Conservation (phyloP, 2,888 invertebrate genomes). For the Phrixothrix hirtus region DNA sequence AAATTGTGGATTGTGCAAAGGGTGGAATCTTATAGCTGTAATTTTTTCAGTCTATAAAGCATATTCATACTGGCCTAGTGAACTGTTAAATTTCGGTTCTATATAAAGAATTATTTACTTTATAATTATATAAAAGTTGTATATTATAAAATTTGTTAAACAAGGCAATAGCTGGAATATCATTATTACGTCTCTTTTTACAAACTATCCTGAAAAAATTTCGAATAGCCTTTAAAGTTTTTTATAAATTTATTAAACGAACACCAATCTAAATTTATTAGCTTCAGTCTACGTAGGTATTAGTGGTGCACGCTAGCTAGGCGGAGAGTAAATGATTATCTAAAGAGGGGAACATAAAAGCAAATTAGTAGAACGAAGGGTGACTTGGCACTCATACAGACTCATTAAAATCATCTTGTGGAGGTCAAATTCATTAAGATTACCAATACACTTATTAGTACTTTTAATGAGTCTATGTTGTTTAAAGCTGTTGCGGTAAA, state of each 20-base stretch:
- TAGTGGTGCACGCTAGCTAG: neutral
- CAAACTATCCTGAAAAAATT: too few species aligned
- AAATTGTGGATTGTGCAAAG: too few species aligned
- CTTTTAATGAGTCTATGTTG: neutral
- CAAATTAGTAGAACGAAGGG: slow-evolving; percentile 16
- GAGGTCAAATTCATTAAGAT: slow-evolving; percentile 19
- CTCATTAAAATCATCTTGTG: slow-evolving; percentile 7
- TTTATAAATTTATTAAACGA: neutral
- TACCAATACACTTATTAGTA: slow-evolving; percentile 14
- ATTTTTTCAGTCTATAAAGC: too few species aligned
- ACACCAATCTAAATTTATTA: neutral
- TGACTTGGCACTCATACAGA: slow-evolving; percentile 11
- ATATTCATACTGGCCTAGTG: too few species aligned
- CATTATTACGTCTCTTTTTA: too few species aligned
- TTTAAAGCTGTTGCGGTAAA: slow-evolving; percentile 2
- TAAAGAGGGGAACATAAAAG: slow-evolving; percentile 12
- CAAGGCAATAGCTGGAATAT: too few species aligned
- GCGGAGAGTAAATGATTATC: neutral
- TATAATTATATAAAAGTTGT: too few species aligned
- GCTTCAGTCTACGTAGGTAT: neutral
- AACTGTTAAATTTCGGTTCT: too few species aligned
- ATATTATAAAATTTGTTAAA: too few species aligned
- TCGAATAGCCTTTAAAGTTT: too few species aligned
- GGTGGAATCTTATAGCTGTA: too few species aligned
- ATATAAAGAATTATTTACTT: too few species aligned